Conservation (phyloP, 1,140 invertebrate species). For the Frieseomelitta varia region DNA sequence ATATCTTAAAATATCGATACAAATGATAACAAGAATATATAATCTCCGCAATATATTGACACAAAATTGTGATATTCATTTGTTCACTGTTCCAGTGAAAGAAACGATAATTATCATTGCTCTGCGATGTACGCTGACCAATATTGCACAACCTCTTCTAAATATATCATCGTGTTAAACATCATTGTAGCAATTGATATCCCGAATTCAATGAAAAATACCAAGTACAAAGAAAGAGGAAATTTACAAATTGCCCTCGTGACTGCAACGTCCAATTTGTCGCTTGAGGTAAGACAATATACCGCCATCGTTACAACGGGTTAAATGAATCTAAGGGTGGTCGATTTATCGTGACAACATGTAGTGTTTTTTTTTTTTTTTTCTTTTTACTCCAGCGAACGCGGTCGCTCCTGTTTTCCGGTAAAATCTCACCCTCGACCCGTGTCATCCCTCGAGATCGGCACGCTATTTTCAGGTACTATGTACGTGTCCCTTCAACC, state of each 20-base stretch:
- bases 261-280: no score
- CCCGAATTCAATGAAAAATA: background rate
- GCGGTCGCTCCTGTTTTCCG: background rate
- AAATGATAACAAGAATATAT: no score
- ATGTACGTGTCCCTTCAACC: background rate
- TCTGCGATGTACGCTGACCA: no score
- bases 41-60: no score
- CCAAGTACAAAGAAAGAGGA: background rate
- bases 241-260: background rate
- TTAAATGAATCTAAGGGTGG: background rate
- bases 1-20: no score
- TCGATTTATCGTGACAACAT: background rate
- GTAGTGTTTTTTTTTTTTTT: background rate
- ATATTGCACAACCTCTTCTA: no score
- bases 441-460: constrained; percentile 1
- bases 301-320: background rate
- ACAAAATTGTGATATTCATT: no score
- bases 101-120: no score
- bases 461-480: background rate
- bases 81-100: no score
- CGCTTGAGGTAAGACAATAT: background rate
- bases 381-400: no score
- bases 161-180: background rate
- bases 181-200: background rate
- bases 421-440: background rate